phyloP scores from a whole-genome alignment of 1,140 invertebrate genomes.

The Drosophila nasuta region DNA sequence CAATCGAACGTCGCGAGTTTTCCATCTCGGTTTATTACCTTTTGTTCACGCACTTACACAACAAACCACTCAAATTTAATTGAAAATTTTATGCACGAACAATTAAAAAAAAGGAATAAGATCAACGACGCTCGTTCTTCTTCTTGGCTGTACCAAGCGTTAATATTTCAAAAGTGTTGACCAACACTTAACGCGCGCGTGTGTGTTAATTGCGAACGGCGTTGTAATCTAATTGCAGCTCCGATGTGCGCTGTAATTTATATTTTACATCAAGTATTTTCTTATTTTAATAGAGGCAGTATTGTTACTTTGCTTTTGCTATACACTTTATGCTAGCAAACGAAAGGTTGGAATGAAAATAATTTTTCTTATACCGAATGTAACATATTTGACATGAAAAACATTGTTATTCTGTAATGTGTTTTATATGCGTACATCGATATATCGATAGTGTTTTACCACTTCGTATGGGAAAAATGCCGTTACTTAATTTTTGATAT shows the following conservation, averaged over 20 bases:
- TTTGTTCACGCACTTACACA: background rate
- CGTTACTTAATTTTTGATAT: no score
- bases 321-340: no score
- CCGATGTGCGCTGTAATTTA: background rate
- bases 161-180: conserved; percentile 71
- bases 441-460: no score
- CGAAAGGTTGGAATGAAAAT: background rate
- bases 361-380: background rate
- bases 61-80: background rate
- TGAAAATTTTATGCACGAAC: background rate
- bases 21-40: conserved; percentile 40
- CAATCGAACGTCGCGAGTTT: conserved; percentile 59
- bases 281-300: background rate
- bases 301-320: background rate
- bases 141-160: conserved; percentile 64
- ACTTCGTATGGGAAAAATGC: no score
- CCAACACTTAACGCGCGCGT: conserved; percentile 60
- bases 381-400: background rate
- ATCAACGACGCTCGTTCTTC: conserved; percentile 54
- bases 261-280: conserved; percentile 4
- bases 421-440: no score
- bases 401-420: no score
- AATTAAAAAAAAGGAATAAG: conserved; percentile 7
- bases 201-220: conserved; percentile 18
- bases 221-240: conserved; percentile 24